Conservation (phyloP, 2,797 vertebrate genomes). For the Kryptopterus vitreolus region DNA sequence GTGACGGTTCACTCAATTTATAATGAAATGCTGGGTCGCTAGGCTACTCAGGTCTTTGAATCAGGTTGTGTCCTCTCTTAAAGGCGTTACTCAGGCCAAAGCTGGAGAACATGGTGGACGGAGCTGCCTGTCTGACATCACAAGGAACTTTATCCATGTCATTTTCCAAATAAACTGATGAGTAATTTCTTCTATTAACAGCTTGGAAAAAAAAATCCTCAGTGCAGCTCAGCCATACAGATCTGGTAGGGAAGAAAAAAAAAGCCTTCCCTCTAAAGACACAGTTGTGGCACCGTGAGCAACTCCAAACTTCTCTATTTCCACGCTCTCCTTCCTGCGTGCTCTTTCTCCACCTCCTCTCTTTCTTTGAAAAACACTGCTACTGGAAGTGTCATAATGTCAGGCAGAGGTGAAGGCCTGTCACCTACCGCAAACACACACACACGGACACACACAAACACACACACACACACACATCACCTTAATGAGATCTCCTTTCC, state of each 20-base stretch:
- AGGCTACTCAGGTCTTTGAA: neutral
- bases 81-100: too few relatives aligned
- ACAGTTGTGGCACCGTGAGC: neutral
- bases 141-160: too few relatives aligned
- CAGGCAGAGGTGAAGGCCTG: conserved; percentile 53
- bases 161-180: too few relatives aligned
- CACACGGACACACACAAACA: conserved; percentile 13
- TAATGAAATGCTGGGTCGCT: neutral
- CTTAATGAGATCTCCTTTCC: conserved; percentile 56
- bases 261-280: neutral
- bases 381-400: conserved; percentile 53
- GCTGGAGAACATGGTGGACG: neutral
- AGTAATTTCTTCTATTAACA: neutral
- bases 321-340: conserved; percentile 2
- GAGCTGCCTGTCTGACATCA: too few relatives aligned
- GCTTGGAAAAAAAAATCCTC: too few relatives aligned
- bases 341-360: conserved; percentile 22
- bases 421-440: conserved; percentile 49
- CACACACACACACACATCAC: conserved; percentile 44
- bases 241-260: neutral
- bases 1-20: neutral
- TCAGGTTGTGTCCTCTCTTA: too few relatives aligned
- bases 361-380: conserved; percentile 41
- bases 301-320: conserved; percentile 1
- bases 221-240: neutral